Conservation (phyloP, 2,113 vertebrate species). For the Phyllostomus hastatus region DNA sequence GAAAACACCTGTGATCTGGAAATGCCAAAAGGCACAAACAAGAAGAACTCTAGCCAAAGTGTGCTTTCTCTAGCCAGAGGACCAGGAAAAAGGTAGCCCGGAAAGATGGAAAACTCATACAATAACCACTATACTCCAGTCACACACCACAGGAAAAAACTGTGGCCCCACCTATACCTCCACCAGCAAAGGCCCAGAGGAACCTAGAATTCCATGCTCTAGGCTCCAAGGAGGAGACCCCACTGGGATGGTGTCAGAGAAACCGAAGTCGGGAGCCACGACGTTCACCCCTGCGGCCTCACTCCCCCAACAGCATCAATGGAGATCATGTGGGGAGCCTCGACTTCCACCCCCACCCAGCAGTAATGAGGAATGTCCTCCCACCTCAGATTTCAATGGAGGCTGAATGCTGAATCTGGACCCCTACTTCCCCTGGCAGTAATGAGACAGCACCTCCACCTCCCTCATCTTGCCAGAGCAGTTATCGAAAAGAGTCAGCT, state of each 20-base stretch:
- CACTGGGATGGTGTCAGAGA: neutral
- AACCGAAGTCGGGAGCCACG: neutral
- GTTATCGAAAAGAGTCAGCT: neutral
- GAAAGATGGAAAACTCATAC: neutral
- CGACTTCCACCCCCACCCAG: neutral
- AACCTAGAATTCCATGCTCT: neutral
- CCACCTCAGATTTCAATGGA: neutral
- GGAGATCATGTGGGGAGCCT: neutral
- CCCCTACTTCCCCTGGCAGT: neutral
- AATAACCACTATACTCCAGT: neutral
- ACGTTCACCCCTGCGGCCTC: neutral
- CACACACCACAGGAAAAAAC: neutral
- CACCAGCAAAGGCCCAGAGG: neutral
- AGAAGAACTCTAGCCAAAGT: neutral
- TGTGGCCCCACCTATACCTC: neutral
- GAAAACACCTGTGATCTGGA: neutral
- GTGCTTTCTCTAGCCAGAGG: neutral
- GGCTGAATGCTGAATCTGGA: neutral
- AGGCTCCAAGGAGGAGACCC: neutral
- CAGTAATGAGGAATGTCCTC: neutral
- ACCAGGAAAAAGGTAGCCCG: neutral
- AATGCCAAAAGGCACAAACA: neutral
- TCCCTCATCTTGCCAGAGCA: neutral
- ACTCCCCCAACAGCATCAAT: neutral
- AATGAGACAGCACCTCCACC: neutral